Percentiles rank a stretch among this genome's conserved stretches.
These are phyloP conservation scores for Rhabdophis nuchalis DNA, from an alignment of 2,797 vertebrate species.

Conservation along the genomic window DNA sequence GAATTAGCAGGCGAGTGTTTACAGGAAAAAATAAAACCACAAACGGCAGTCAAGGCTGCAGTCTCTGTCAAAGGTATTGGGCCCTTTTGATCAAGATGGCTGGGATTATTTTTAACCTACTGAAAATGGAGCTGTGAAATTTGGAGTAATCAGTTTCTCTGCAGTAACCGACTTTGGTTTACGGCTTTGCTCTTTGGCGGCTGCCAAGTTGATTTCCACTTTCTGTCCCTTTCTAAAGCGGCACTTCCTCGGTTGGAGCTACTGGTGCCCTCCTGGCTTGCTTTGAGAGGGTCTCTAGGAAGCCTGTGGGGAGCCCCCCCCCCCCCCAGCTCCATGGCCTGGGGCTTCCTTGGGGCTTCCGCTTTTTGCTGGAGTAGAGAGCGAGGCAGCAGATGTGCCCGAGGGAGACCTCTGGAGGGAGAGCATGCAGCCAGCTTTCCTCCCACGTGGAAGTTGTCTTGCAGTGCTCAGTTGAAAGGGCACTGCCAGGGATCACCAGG, in stretches of 20 bases:
- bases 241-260: background rate
- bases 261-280: background rate
- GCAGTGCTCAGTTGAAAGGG: background rate
- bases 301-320: background rate
- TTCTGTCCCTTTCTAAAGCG: background rate
- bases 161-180: background rate
- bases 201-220: background rate
- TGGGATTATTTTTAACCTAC: background rate
- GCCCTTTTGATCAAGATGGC: background rate
- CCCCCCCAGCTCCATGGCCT: background rate
- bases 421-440: background rate
- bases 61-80: background rate
- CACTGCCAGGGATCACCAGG: background rate
- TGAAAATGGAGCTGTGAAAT: background rate
- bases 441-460: background rate
- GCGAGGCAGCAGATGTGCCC: background rate
- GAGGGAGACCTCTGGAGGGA: background rate
- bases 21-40: background rate
- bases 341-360: background rate
- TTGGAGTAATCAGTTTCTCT: background rate
- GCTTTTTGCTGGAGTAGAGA: background rate
- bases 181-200: background rate
- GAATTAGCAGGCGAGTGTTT: background rate
- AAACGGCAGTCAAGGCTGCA: background rate
- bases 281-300: background rate